Evolutionary conservation across 2,797 vertebrate genomes (phyloP), one percentile per base, ranked within the genome.

Genomic region (Buceros bicornis): DNA sequence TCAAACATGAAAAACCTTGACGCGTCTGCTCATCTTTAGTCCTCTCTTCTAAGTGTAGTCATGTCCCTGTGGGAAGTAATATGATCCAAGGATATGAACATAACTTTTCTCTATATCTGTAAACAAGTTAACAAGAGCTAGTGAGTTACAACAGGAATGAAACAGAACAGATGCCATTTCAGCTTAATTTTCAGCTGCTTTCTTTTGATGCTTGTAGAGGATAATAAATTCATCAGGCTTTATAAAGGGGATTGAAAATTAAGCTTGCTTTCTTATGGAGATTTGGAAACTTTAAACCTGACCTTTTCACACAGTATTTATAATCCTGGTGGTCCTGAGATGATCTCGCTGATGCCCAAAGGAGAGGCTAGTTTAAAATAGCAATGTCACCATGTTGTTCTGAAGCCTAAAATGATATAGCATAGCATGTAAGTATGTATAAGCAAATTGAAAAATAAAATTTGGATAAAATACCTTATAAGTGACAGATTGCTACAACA

Each of bases 291-390:
- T 90, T 97, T 97, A 98, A 96, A 97, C 98, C 96, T 98, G 98
- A 98, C 97, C 97, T 98, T 98, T 95, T 98, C 97, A 93, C 96
- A 94, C 96, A 97, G 97, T 97, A 97, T 97, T 97, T 98, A 97
- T 97, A 97, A 97, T 97, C 95, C 95, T 83, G 90, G 94, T 95
- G 95, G 95, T 97, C 93, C 95, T 90, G 93, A 94, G 87, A 93
- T 91, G 92, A 97, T 96, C 94, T 97, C 33, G 4, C 83, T 89
- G 89, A 92, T 93, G 95, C 56, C 91, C 92, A 92, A 72, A 97
- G 90, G 87, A 94, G 91, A 94, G 65, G 72, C 78, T 81, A 87
- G 93, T 97, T 97, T 97, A 97, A 97, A 97, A 97, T 97, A 97
- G 97, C 95, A 80, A 22, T 82, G 95, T 95, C 92, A 93, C 93